Evolutionary conservation across 2,888 invertebrate genomes (phyloP), one percentile per base, ranked within the genome.

Genomic region (Empis livida): DNA sequence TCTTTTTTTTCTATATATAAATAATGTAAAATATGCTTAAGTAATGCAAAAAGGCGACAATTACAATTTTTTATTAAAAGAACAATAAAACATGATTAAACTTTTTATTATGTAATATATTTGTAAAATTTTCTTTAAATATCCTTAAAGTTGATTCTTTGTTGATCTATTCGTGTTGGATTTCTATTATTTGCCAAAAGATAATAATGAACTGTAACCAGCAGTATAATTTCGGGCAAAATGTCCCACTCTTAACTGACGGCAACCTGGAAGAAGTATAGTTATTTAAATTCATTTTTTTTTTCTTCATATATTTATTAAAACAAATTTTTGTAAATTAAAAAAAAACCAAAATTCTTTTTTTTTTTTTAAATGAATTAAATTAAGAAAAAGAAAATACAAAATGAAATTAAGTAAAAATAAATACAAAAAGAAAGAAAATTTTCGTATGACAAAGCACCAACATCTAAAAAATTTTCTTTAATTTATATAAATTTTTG

Each of bases 141-240:
- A 17, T 17, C 11, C 17, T 10, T 10, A 39, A 39, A 39, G 39
- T 17, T 17, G 5, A 20, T 13, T 17, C 6, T 27, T 42, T 41
- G 37, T 17, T 15, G 43, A n/a, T 49, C 15, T 38, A n/a, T n/a
- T n/a, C n/a, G n/a, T 51, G 13, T 32, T 42, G 45, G 15, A 32
- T 49, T 15, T 9, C 9, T 8, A 11, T 10, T 39, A 17, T 17
- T 39, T 39, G 17, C 14, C 14, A 17, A 39, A n/a, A 17, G 39
- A 39, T 10, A 39, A 16, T 17, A 17, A 17, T 5, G 17, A 5
- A 17, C 17, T 13, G 17, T 39, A 41, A 54, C 87, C 87, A 70
- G 84, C 83, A 65, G 84, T 81, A 72, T 83, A 85, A 71, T 87
- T 88, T 70, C 84, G 82, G 57, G 81, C 79, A 73, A 82, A 79